phyloP scores from a whole-genome alignment of 1,140 invertebrate genomes.

The Amphibalanus amphitrite region DNA sequence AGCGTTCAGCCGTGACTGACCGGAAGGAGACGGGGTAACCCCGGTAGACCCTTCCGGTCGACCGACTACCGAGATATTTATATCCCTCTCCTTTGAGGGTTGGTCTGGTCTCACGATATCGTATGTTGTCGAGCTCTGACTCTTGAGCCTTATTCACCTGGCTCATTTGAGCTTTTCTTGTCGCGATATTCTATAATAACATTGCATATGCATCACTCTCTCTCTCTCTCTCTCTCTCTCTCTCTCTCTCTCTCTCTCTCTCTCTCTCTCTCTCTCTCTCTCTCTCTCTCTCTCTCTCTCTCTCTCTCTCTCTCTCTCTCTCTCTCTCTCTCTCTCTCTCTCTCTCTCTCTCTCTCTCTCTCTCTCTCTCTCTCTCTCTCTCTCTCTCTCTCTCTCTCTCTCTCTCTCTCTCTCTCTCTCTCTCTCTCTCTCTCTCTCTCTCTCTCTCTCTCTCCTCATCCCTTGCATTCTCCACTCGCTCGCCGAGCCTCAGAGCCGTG shows the following conservation, averaged over 20 bases:
- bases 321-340: slow-evolving; percentile 1
- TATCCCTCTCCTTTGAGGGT: too few species aligned
- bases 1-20: too few species aligned
- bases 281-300: slow-evolving; percentile 2
- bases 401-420: background rate
- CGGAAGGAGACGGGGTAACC: too few species aligned
- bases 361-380: background rate
- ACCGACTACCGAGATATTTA: too few species aligned
- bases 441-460: background rate
- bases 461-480: background rate
- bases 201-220: background rate
- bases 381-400: background rate
- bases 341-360: slow-evolving; percentile 5
- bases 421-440: background rate
- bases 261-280: slow-evolving; percentile 1
- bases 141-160: too few species aligned
- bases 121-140: too few species aligned
- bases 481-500: too few species aligned
- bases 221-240: background rate
- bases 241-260: slow-evolving; percentile 2
- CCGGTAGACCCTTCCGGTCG: too few species aligned
- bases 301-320: slow-evolving; percentile 1
- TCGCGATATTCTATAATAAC: too few species aligned
- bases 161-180: too few species aligned
- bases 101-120: too few species aligned